Evolutionary conservation across 2,797 vertebrate species (phyloP).

Genomic region (Chelonia mydas): DNA sequence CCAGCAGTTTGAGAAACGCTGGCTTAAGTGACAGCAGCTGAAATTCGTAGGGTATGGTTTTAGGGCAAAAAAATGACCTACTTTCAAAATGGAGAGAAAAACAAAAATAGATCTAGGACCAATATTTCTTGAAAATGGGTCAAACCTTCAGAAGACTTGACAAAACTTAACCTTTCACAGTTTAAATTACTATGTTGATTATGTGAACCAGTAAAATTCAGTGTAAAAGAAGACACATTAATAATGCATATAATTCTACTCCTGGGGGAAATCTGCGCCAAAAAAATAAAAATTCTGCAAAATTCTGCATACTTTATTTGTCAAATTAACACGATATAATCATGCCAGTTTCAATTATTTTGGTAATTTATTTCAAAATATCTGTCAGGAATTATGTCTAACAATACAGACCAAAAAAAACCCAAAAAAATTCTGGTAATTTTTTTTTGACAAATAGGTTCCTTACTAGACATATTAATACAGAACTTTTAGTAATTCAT

Average conservation of each 20-base stretch:
- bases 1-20: background rate
- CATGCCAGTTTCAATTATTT: too few species aligned
- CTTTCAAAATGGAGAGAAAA: background rate
- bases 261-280: too few species aligned
- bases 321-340: too few species aligned
- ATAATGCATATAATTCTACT: slow-evolving; percentile 23
- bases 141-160: accelerated
- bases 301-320: too few species aligned
- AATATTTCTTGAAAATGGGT: accelerated
- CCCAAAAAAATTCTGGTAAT: too few species aligned
- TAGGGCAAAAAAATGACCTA: background rate
- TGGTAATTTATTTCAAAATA: too few species aligned
- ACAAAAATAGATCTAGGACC: accelerated
- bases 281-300: too few species aligned
- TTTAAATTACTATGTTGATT: background rate
- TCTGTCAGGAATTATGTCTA: too few species aligned
- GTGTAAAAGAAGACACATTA: accelerated
- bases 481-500: too few species aligned
- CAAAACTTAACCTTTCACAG: accelerated
- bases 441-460: too few species aligned
- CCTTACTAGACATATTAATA: too few species aligned
- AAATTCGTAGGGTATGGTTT: background rate
- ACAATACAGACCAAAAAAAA: too few species aligned
- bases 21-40: background rate
- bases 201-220: slow-evolving; percentile 26